A percentile compares a stretch with the other conserved stretches of the same genome.
These are phyloP conservation scores for Stramonita haemastoma DNA, from an alignment of 2,888 invertebrate genomes.

Conservation along the genomic window DNA sequence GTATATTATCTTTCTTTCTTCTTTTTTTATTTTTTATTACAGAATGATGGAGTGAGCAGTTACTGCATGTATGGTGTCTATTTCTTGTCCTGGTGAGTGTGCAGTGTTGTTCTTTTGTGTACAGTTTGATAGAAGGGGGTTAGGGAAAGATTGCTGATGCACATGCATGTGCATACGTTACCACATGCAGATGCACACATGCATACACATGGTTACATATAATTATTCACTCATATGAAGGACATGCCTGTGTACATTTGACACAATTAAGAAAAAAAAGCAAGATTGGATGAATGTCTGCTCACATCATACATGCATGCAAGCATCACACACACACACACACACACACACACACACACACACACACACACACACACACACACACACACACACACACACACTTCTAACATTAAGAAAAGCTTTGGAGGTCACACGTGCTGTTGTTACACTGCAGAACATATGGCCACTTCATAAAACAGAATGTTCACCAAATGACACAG, in stretches of 20 bases:
- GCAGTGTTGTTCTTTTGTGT: too few relatives aligned
- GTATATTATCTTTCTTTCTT: neutral
- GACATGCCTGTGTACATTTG: too few relatives aligned
- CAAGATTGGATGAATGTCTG: too few relatives aligned
- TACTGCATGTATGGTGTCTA: conserved; percentile 20
- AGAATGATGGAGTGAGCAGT: conserved; percentile 22
- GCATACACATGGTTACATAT: neutral
- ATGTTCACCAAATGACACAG: too few relatives aligned
- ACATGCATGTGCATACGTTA: neutral
- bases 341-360: neutral
- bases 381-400: neutral
- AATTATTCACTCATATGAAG: neutral
- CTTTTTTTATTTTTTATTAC: neutral
- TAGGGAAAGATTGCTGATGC: too few relatives aligned
- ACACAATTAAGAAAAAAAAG: too few relatives aligned
- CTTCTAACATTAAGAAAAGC: neutral
- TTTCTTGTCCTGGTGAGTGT: conserved; percentile 17
- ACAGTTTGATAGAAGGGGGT: too few relatives aligned
- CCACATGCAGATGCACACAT: neutral
- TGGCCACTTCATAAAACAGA: too few relatives aligned
- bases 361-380: neutral
- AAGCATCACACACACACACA: neutral
- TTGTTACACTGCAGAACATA: too few relatives aligned
- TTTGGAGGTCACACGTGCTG: too few relatives aligned
- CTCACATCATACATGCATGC: neutral